These are phyloP conservation scores for Atlantisia rogersi DNA, from an alignment of 2,113 vertebrate genomes.

Conservation along the genomic window DNA sequence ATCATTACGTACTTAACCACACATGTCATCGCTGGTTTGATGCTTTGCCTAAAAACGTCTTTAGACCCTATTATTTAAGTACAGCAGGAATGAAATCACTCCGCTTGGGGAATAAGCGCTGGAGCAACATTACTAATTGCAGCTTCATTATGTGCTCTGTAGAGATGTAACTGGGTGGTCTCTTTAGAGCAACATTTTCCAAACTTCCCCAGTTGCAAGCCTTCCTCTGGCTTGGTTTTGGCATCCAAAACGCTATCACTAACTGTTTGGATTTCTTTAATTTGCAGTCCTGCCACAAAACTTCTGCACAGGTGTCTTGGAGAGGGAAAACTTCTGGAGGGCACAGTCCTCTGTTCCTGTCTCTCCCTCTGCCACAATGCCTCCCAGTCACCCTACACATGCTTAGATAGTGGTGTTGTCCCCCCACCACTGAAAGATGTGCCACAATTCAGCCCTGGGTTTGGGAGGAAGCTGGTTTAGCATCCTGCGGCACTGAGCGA, in stretches of 20 bases:
- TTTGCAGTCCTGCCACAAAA: neutral
- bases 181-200: conserved; percentile 1
- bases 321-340: neutral
- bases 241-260: neutral
- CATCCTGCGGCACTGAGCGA: neutral
- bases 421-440: neutral
- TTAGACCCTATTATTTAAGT: conserved; percentile 24
- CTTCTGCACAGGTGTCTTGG: neutral
- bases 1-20: conserved; percentile 1
- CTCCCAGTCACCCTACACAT: neutral
- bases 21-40: conserved; percentile 41
- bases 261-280: neutral
- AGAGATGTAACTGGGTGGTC: conserved; percentile 34
- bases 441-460: neutral
- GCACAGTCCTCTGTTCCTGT: neutral
- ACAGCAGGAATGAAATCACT: conserved; percentile 41
- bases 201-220: neutral
- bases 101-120: neutral
- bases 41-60: conserved; percentile 39
- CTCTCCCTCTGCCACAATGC: neutral
- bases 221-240: neutral
- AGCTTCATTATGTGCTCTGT: neutral
- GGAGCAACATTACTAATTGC: neutral
- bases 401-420: neutral
- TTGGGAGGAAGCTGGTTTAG: neutral